Base-by-base conservation (phyloP, 2,888 invertebrate species). In the Lasius fuliginosus region DNA sequence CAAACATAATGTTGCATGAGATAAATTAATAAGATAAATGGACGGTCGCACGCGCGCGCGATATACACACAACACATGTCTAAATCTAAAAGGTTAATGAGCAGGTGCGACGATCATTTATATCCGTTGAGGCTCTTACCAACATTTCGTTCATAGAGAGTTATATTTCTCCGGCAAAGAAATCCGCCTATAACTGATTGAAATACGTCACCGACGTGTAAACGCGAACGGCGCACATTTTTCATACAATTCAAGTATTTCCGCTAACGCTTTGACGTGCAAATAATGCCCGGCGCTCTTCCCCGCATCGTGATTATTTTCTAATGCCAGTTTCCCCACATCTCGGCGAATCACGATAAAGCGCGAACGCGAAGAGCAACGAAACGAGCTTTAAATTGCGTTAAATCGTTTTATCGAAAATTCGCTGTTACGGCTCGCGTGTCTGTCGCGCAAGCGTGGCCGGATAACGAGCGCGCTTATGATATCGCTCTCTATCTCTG, bases 51-150 rank as follows among this genome's bases (percentile, higher is more conserved):
- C 23, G 23, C 23, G 23, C 23, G 23, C 64, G 42, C 36, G 36
- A 5, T 36, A 56, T 46, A 11, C 40, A 23, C 30, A 40, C 58
- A 23, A 23, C 23, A 36, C 71, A 11, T n/a, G 8, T 60, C 42
- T 15, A 46, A 79, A 23, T 58, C n/a, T 33, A 5, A 30, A 58
- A 58, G 77, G 74, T 83, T 83, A 73, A 85, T 86, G 81, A 79
- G 84, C 67, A 86, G 68, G 71, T 79, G 85, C 85, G 83, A 85
- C 62, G 76, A 46, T 68, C 82, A 76, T 85, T 87, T 82, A 71
- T 73, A 71, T 58, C 23, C 46, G 36, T 58, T 60, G 23, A 73
- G 15, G 56, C 30, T 27, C n/a, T 6, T 23, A 30, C n/a, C 60
- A 79, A 60, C 18, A 73, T 60, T 81, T 73, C 46, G 23, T 33